Conservation (phyloP, 2,888 invertebrate genomes). For the Acrocyrtus sp. region DNA sequence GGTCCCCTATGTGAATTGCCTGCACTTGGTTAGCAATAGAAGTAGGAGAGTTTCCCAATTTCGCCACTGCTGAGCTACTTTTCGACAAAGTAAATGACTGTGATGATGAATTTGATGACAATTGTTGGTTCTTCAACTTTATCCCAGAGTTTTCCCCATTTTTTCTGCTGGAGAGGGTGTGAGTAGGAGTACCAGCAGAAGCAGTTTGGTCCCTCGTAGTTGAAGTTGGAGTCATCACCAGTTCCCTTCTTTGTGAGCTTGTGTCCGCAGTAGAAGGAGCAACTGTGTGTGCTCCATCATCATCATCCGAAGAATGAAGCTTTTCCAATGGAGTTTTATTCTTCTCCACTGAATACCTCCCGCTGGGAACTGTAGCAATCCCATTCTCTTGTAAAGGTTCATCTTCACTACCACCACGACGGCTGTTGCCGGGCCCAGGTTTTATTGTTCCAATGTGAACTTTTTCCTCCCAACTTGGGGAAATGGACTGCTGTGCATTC, state of each 20-base stretch:
- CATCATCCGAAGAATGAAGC: constrained; percentile 25
- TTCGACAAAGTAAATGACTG: constrained; percentile 43
- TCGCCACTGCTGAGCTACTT: constrained; percentile 28
- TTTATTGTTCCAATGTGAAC: constrained; percentile 48
- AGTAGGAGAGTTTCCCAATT: constrained; percentile 45
- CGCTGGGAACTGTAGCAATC: constrained; percentile 50
- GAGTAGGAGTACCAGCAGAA: neutral
- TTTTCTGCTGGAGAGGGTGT: neutral
- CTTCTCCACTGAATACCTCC: constrained; percentile 45
- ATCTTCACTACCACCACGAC: constrained; percentile 7
- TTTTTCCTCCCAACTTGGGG: constrained; percentile 41
- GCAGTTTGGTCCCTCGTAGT: constrained; percentile 26
- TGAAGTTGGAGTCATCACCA: too few relatives aligned
- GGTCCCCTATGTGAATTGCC: constrained; percentile 53
- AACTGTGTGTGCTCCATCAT: constrained; percentile 31
- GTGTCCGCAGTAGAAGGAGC: constrained; percentile 4
- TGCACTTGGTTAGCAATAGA: constrained; percentile 48
- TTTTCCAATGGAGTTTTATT: constrained; percentile 48
- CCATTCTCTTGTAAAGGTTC: constrained; percentile 43
- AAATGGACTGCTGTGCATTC: constrained; percentile 34
- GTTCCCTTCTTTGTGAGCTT: constrained; percentile 15
- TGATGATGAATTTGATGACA: constrained; percentile 51
- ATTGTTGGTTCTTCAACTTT: constrained; percentile 51
- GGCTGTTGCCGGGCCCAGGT: constrained; percentile 39
- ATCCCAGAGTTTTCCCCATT: constrained; percentile 31